A percentile compares a stretch with the other conserved stretches of the same genome.
These are phyloP conservation scores for Leptopilina myrica DNA, from an alignment of 2,888 invertebrate genomes.

Conservation along the genomic window DNA sequence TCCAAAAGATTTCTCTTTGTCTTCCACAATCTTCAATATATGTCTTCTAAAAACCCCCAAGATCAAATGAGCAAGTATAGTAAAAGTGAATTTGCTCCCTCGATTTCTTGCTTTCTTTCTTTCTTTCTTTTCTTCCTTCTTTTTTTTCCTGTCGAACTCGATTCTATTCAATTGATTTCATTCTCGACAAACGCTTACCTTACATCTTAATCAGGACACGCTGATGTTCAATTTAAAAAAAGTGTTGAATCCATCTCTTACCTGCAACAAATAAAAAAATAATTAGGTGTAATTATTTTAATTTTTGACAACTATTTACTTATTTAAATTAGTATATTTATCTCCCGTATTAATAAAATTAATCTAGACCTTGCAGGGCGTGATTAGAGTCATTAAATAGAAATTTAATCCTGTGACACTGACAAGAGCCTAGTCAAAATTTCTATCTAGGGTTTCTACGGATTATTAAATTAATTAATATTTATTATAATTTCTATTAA, in stretches of 20 bases:
- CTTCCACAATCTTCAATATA: conserved; percentile 43
- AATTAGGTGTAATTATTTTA: not conserved
- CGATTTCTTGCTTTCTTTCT: not conserved
- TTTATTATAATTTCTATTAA: too few species aligned
- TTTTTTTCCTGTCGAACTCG: not conserved
- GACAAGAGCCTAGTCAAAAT: too few species aligned
- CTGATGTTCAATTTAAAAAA: not conserved
- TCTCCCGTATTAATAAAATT: too few species aligned
- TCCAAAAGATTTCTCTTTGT: conserved; percentile 53
- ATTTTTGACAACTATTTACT: too few species aligned
- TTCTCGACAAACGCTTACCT: conserved; percentile 16
- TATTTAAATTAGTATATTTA: too few species aligned
- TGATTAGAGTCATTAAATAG: too few species aligned
- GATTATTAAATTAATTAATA: too few species aligned
- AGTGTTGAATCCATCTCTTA: not conserved
- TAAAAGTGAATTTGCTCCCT: conserved; percentile 22
- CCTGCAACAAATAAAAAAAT: conserved; percentile 12
- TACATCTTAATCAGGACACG: not conserved
- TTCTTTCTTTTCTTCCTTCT: not conserved
- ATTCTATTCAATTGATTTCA: conserved; percentile 9
- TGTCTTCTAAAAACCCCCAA: conserved; percentile 43
- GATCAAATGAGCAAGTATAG: conserved; percentile 20
- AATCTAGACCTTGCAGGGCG: too few species aligned
- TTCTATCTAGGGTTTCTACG: too few species aligned
- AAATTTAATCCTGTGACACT: too few species aligned